A percentile compares a stretch with the other conserved stretches of the same genome.
phyloP scores from a whole-genome alignment of 1,140 invertebrate species.

The Drosophila arizonae region DNA sequence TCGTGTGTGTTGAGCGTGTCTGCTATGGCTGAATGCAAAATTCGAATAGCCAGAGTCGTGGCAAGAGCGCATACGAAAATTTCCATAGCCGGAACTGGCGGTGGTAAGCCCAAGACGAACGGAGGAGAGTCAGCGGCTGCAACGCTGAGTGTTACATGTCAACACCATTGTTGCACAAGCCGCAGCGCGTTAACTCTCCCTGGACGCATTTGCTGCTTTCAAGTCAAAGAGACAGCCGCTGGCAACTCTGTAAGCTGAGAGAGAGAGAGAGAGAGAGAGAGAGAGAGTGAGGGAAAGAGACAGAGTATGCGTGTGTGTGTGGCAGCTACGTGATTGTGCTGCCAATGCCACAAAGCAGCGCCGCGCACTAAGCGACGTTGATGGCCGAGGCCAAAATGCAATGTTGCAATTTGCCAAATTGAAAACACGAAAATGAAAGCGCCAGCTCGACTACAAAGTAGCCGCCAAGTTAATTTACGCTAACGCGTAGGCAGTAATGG shows the following conservation, averaged over 20 bases:
- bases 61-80: slow-evolving; percentile 32
- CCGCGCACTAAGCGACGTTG: slow-evolving; percentile 50
- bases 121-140: too few relatives aligned
- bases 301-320: slow-evolving; percentile 31
- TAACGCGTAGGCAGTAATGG: slow-evolving; percentile 48
- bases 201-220: slow-evolving; percentile 63
- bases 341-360: slow-evolving; percentile 41
- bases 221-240: slow-evolving; percentile 56
- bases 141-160: slow-evolving; percentile 50
- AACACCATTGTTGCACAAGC: slow-evolving; percentile 55
- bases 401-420: slow-evolving; percentile 74
- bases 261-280: too few relatives aligned
- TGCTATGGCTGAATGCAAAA: slow-evolving; percentile 52
- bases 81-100: slow-evolving; percentile 7
- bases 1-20: slow-evolving; percentile 11
- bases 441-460: slow-evolving; percentile 43
- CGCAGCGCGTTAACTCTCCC: slow-evolving; percentile 40
- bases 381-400: slow-evolving; percentile 65
- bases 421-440: slow-evolving; percentile 65
- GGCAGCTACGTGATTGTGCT: slow-evolving; percentile 62
- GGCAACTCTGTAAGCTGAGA: not conserved
- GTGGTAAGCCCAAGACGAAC: not conserved
- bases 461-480: slow-evolving; percentile 72
- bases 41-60: slow-evolving; percentile 56
- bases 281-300: not conserved